Percentiles rank a stretch among this genome's conserved stretches.
These are phyloP conservation scores for Acanthopagrus latus DNA, from an alignment of 2,797 vertebrate genomes.

Conservation along the genomic window DNA sequence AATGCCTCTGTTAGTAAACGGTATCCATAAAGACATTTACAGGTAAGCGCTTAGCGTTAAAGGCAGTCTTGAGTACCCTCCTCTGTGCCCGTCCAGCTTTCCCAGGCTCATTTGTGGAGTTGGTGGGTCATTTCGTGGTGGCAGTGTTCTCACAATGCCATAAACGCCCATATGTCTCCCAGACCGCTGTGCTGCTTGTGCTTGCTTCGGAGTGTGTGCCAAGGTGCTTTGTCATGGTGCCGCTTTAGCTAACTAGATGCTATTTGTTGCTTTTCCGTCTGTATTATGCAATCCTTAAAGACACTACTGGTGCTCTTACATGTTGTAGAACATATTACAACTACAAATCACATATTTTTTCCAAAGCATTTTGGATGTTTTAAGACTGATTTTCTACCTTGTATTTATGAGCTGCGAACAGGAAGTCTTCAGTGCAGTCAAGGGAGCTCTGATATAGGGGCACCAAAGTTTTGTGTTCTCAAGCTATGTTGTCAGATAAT, in stretches of 20 bases:
- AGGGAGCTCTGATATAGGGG: not conserved
- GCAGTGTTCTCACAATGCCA: conserved; percentile 19
- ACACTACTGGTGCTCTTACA: not conserved
- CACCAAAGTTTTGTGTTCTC: not conserved
- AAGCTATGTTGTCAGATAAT: not conserved
- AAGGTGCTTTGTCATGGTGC: conserved; percentile 47
- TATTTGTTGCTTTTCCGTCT: conserved; percentile 42
- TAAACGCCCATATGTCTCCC: conserved; percentile 40
- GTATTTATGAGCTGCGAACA: not conserved
- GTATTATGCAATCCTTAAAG: conserved; percentile 22
- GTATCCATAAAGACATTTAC: conserved; percentile 93
- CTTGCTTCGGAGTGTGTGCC: conserved; percentile 48
- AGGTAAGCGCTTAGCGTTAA: conserved; percentile 87
- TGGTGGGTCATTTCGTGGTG: conserved; percentile 46
- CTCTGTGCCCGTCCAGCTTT: conserved; percentile 49
- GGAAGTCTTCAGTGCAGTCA: not conserved
- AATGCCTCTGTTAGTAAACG: conserved; percentile 95
- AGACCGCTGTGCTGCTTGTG: conserved; percentile 52
- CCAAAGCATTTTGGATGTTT: not conserved
- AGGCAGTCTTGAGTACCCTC: conserved; percentile 19
- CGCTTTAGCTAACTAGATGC: conserved; percentile 8
- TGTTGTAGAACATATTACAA: conserved; percentile 9
- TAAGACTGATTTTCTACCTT: not conserved
- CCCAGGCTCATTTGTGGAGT: conserved; percentile 55
- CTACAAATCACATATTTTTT: conserved; percentile 6